Evolutionary conservation across 2,797 vertebrate genomes (phyloP).

Genomic region (Falco concolor): DNA sequence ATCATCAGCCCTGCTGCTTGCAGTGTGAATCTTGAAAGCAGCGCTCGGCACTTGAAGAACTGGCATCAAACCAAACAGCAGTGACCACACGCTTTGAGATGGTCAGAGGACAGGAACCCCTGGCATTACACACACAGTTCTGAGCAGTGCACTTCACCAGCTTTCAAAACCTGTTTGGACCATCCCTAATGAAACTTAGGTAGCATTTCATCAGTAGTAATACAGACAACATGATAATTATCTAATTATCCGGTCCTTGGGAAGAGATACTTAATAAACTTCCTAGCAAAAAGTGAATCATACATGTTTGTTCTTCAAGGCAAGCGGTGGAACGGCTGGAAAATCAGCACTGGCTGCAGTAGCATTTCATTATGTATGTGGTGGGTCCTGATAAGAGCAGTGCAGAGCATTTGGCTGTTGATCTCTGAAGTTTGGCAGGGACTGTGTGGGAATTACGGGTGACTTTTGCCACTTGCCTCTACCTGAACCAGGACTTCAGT

Average conservation of each 20-base stretch:
- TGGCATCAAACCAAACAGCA: constrained; percentile 42
- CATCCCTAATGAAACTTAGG: neutral
- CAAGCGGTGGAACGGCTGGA: neutral
- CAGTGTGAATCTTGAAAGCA: constrained; percentile 41
- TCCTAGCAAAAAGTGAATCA: neutral
- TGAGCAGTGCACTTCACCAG: neutral
- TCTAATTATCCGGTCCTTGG: neutral
- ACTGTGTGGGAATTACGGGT: neutral
- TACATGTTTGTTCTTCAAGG: neutral
- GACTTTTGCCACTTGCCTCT: neutral
- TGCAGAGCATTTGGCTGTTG: neutral
- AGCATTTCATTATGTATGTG: neutral
- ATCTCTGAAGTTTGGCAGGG: neutral
- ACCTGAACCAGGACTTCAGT: neutral
- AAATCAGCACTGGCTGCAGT: neutral
- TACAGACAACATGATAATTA: neutral
- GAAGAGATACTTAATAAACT: neutral
- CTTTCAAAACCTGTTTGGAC: neutral
- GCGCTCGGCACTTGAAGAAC: neutral
- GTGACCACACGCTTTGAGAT: neutral
- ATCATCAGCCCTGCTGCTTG: constrained; percentile 35
- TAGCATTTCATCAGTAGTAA: neutral
- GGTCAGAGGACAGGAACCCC: constrained; percentile 16
- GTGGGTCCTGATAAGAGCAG: neutral
- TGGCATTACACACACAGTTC: neutral